Conservation (phyloP, 2,888 invertebrate genomes). For the Itoplectis maculator region DNA sequence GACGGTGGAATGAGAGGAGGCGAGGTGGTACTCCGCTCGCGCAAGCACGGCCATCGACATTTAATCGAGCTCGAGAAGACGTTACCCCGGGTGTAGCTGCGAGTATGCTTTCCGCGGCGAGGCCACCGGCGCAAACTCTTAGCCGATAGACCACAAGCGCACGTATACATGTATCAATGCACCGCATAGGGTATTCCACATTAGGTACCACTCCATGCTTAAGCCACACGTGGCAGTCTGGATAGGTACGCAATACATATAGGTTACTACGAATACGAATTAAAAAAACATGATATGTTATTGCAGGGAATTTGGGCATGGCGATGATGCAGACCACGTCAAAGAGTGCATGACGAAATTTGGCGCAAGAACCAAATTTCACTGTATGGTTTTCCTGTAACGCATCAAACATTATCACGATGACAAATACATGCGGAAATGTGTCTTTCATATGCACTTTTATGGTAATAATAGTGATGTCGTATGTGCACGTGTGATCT, state of each 20-base stretch:
- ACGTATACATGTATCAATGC: conserved; percentile 50
- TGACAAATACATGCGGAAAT: no score
- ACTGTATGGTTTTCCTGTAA: no score
- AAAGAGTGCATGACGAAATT: neutral
- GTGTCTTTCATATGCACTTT: no score
- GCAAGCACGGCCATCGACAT: conserved; percentile 71
- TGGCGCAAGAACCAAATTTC: neutral
- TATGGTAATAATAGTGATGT: no score
- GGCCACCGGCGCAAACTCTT: conserved; percentile 39
- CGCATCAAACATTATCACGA: no score
- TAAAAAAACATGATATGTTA: conserved; percentile 7
- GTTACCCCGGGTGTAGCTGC: conserved; percentile 60
- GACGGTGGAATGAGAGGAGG: conserved; percentile 26
- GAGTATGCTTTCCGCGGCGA: conserved; percentile 42
- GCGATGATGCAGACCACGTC: neutral
- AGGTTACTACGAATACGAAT: conserved; percentile 11
- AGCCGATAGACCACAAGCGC: conserved; percentile 50
- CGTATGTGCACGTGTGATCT: no score
- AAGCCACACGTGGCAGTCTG: conserved; percentile 49
- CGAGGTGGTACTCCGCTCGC: conserved; percentile 43
- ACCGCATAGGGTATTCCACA: conserved; percentile 8
- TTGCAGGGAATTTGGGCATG: conserved; percentile 14
- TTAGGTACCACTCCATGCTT: neutral
- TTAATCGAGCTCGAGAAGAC: conserved; percentile 66
- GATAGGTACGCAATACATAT: neutral